Evolutionary conservation across 2,888 invertebrate species (phyloP), one percentile per base, ranked within the genome.

Genomic region (Watsonalla cultraria): DNA sequence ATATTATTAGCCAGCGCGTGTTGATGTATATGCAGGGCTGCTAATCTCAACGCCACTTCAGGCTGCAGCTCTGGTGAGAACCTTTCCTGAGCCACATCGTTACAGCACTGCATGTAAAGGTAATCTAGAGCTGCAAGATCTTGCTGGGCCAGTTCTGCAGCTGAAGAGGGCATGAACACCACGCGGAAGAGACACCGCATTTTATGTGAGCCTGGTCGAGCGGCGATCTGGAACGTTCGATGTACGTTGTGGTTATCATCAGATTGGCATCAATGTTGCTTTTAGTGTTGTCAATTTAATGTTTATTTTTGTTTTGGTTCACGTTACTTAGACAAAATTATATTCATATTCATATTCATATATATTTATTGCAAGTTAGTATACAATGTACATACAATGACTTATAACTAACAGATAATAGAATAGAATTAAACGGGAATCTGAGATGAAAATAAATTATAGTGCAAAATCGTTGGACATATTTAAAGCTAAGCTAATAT

Each of bases 21-120:
- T 74, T 98, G 97, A 74, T 97, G 97, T 84, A 98, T 96, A 72
- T 98, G 97, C 53, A 98, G 86, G 0, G 98, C 97, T 0, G 97
- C 97, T 67, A 98, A 86, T 51, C 97, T 92, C 58, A 98, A 80
- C 24, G 97, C 97, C 15, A 96, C 95, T 68, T 98, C 98, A 46
- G 97, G 96, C 61, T 84, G 82, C 65, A 98, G 92, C 76, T 98
- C 98, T 0, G 97, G 96, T 0, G 97, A 95, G 80, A 97, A 97
- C 57, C 97, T 84, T 74, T 98, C 98, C 75, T 97, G 96, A 0
- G 97, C 95, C 11, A 98, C 97, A 84, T 98, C 98, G 79, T 97
- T 98, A 80, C 97, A 97, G 83, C 97, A 97, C 89, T 97, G 97
- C 80, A 94, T 92, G 86, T 96, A 97, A 42, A 97, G 92, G 83